Evolutionary conservation across 1,140 invertebrate species (phyloP), one percentile per base, ranked within the genome.

Genomic region (Cydia fagiglandana): DNA sequence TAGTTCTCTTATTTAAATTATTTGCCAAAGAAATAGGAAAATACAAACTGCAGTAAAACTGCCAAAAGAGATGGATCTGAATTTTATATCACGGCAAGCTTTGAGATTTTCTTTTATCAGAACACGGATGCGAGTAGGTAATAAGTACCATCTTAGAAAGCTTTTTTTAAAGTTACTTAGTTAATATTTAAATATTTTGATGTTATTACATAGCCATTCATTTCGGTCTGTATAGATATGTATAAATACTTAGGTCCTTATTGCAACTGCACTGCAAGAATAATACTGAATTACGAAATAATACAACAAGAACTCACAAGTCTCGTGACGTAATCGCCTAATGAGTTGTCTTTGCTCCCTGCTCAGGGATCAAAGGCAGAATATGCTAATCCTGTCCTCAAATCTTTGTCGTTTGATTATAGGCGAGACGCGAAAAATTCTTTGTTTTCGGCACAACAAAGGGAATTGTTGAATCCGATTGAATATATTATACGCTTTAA

Each of bases 341-440:
- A 61, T 61, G 56, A 61, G 56, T 24, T 12, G 56, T 24, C 56
- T 61, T 24, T 61, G 17, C 56, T 61, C 20, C 17, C 56, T 61
- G 56, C 56, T 61, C 56, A 24, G 56, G 56, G 56, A 61, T 61
- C 56, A 61, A 61, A 61, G 56, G 17, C 56, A 61, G 53, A 56
- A 61, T 61, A 61, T 61, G 56, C 56, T 61, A 61, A 61, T 61
- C 9, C 56, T 61, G 56, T 12, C 56, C 56, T 61, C 56, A 61
- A 61, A 61, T 61, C 56, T 61, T 61, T n/a, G 56, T 61, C 56
- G 56, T 61, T 61, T 61, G 56, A 61, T 61, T 61, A 61, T 61
- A 61, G 56, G 56, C 56, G 56, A 61, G 20, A 61, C 56, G 20
- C 56, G 56, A 24, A 61, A 20, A 61, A 61, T 61, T 61, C 56